Evolutionary conservation across 1,140 invertebrate species (phyloP).

Genomic region (Trichonephila clavata): DNA sequence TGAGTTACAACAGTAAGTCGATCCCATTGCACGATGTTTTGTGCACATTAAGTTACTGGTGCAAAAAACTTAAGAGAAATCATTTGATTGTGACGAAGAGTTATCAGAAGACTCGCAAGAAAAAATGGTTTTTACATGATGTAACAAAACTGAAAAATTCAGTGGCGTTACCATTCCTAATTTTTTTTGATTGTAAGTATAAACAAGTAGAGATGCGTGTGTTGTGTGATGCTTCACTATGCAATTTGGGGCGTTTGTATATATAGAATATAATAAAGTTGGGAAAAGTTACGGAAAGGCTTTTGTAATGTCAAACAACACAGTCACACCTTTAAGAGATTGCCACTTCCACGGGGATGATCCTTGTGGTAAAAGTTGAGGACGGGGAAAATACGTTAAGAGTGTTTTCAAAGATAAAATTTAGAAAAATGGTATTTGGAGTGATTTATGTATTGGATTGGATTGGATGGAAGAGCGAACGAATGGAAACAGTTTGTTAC

Average conservation of each 20-base stretch:
- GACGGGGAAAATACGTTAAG: not conserved
- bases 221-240: not conserved
- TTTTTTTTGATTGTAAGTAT: not conserved
- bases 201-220: not conserved
- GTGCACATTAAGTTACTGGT: not conserved
- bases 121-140: not conserved
- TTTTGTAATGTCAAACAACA: constrained; percentile 9
- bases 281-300: not conserved
- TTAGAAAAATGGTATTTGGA: not conserved
- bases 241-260: not conserved
- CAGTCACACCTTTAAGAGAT: not conserved
- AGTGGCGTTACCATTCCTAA: not conserved
- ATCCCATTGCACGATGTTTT: not conserved
- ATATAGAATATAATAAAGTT: not conserved
- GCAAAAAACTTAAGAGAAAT: not conserved
- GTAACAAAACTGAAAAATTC: not conserved
- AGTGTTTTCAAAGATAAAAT: not conserved
- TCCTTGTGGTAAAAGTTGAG: not conserved
- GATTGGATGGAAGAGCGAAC: not conserved
- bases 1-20: not conserved
- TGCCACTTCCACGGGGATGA: not conserved
- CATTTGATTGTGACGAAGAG: not conserved
- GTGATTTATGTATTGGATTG: not conserved
- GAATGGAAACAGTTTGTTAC: not conserved
- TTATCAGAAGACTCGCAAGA: not conserved